A percentile compares a stretch with the other conserved stretches of the same genome.
Conservation (phyloP, 1,140 invertebrate genomes). For the Drosophila sucinea region DNA sequence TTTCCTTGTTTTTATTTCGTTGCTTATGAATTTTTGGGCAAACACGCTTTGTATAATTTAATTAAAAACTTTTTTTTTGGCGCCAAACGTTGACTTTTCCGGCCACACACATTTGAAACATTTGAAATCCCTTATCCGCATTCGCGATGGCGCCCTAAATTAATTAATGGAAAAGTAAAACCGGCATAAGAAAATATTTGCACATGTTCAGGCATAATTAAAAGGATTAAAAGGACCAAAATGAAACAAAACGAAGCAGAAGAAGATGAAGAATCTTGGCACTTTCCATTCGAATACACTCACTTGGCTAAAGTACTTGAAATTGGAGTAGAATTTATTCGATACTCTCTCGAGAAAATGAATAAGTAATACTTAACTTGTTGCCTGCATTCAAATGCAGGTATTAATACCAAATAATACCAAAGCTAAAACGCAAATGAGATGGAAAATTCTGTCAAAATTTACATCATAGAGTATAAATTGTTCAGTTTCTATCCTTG, state of each 20-base stretch:
- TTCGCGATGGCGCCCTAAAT: conserved; percentile 51
- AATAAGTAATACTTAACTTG: too few species aligned
- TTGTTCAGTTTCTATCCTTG: conserved; percentile 10
- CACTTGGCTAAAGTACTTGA: neutral
- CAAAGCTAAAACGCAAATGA: too few species aligned
- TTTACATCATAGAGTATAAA: conserved; percentile 5
- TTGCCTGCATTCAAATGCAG: too few species aligned
- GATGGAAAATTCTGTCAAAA: neutral
- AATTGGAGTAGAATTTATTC: neutral
- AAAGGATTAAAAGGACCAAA: conserved; percentile 45
- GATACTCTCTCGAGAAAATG: neutral
- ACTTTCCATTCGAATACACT: conserved; percentile 14
- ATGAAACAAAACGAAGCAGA: conserved; percentile 7
- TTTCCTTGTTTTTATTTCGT: neutral
- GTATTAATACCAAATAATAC: too few species aligned
- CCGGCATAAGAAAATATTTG: conserved; percentile 77
- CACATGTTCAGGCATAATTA: conserved; percentile 77
- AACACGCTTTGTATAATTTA: conserved; percentile 71
- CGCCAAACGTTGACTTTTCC: conserved; percentile 59
- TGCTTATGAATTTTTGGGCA: conserved; percentile 30
- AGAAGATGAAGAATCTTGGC: conserved; percentile 23
- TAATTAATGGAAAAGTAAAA: conserved; percentile 68
- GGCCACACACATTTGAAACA: conserved; percentile 44
- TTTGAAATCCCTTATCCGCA: conserved; percentile 51
- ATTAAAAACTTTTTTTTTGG: conserved; percentile 71